phyloP scores from a whole-genome alignment of 2,113 vertebrate species.

The Pseudonaja textilis region DNA sequence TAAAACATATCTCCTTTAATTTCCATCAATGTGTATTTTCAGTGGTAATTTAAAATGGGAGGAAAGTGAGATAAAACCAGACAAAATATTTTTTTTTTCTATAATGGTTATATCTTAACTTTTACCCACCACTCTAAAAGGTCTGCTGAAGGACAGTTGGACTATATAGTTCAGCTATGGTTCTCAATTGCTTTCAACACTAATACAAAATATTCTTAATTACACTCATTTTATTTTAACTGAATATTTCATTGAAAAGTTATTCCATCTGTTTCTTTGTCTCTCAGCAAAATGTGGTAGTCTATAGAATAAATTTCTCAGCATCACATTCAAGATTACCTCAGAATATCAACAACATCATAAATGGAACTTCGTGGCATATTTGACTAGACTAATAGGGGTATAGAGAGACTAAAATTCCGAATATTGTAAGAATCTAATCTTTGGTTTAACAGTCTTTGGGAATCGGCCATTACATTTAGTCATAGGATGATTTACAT shows the following conservation, averaged over 20 bases:
- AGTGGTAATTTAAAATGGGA: constrained; percentile 16
- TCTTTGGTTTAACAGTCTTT: neutral
- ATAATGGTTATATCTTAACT: constrained; percentile 20
- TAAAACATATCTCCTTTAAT: constrained; percentile 2
- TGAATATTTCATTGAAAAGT: neutral
- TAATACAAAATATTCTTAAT: neutral
- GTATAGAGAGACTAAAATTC: neutral
- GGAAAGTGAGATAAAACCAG: constrained; percentile 4
- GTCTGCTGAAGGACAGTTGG: neutral
- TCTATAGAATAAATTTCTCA: neutral
- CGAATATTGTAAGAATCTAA: neutral
- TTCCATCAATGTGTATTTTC: constrained; percentile 23
- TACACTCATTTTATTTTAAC: neutral
- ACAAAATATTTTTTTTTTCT: constrained; percentile 29
- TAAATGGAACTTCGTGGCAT: neutral
- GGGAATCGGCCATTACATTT: neutral
- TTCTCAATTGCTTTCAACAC: neutral
- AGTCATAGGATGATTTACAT: neutral
- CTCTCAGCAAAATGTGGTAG: neutral
- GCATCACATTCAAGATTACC: neutral
- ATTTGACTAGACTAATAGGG: neutral
- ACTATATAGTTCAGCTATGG: neutral
- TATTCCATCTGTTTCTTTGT: neutral
- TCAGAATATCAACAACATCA: neutral
- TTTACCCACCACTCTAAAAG: neutral